Percentiles rank a stretch among this genome's conserved stretches.
phyloP scores from a whole-genome alignment of 2,888 invertebrate species.

The Pyrocoelia pectoralis region DNA sequence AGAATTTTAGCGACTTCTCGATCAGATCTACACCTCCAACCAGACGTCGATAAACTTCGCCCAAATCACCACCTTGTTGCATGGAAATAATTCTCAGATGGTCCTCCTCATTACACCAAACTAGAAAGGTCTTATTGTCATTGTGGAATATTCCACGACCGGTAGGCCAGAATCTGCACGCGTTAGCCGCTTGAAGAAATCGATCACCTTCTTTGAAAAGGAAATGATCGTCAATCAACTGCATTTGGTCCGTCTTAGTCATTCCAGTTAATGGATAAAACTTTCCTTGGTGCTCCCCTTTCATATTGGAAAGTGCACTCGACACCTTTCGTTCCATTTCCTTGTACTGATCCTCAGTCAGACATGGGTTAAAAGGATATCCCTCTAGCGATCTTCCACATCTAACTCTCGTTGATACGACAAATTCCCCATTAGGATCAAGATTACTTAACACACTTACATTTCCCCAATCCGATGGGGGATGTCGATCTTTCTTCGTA shows the following conservation, averaged over 20 bases:
- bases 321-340: conserved; percentile 67
- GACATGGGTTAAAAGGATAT: conserved; percentile 74
- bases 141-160: conserved; percentile 96
- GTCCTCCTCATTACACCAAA: conserved; percentile 98
- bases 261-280: conserved; percentile 93
- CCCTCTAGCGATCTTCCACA: conserved; percentile 69
- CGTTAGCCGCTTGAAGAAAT: conserved; percentile 88
- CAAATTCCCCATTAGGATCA: conserved; percentile 67
- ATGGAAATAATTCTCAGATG: conserved; percentile 97
- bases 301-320: conserved; percentile 49
- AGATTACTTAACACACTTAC: conserved; percentile 63
- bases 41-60: conserved; percentile 70
- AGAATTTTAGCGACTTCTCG: conserved; percentile 64
- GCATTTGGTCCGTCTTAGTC: conserved; percentile 91
- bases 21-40: conserved; percentile 63
- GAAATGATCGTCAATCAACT: conserved; percentile 96
- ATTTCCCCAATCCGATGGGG: conserved; percentile 69
- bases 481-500: conserved; percentile 65
- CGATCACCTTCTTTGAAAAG: conserved; percentile 95
- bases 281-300: conserved; percentile 84
- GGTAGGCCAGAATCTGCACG: conserved; percentile 94
- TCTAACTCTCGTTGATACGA: conserved; percentile 73
- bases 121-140: conserved; percentile 92
- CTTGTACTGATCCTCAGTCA: conserved; percentile 69
- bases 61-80: conserved; percentile 93